A percentile compares a stretch with the other conserved stretches of the same genome.
These are phyloP conservation scores for Helicoverpa zea DNA, from an alignment of 1,140 invertebrate genomes.

Conservation along the genomic window DNA sequence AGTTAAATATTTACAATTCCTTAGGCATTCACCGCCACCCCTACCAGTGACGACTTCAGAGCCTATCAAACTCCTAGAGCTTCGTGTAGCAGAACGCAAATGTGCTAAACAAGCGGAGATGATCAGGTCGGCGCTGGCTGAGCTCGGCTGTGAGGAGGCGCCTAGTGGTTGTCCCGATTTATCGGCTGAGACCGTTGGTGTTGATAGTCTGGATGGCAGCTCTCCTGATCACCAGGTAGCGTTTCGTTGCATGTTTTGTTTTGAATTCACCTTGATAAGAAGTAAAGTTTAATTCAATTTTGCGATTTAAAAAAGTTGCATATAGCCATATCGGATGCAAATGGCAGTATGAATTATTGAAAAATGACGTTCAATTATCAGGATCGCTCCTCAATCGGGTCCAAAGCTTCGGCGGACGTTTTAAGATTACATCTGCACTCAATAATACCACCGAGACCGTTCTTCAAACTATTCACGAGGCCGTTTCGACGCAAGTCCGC, in stretches of 20 bases:
- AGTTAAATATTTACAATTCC: neutral
- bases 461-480: constrained; percentile 88
- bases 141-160: constrained; percentile 94
- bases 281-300: too few relatives aligned
- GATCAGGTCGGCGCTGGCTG: constrained; percentile 93
- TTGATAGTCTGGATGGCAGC: constrained; percentile 80
- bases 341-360: neutral
- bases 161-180: constrained; percentile 93
- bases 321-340: neutral
- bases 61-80: constrained; percentile 78
- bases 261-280: neutral
- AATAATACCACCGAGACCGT: constrained; percentile 82
- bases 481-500: constrained; percentile 90
- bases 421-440: constrained; percentile 84
- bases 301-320: too few relatives aligned
- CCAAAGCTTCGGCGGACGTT: constrained; percentile 81
- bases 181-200: constrained; percentile 80
- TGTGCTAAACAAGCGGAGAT: constrained; percentile 93
- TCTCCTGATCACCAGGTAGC: constrained; percentile 81
- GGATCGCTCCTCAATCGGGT: constrained; percentile 78
- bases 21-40: constrained; percentile 82
- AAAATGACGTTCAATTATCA: constrained; percentile 61
- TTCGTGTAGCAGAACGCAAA: constrained; percentile 93
- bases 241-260: neutral
- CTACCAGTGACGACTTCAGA: constrained; percentile 75